Evolutionary conservation across 2,888 invertebrate genomes (phyloP), one percentile per base, ranked within the genome.

Genomic region (Escarpia spicata): DNA sequence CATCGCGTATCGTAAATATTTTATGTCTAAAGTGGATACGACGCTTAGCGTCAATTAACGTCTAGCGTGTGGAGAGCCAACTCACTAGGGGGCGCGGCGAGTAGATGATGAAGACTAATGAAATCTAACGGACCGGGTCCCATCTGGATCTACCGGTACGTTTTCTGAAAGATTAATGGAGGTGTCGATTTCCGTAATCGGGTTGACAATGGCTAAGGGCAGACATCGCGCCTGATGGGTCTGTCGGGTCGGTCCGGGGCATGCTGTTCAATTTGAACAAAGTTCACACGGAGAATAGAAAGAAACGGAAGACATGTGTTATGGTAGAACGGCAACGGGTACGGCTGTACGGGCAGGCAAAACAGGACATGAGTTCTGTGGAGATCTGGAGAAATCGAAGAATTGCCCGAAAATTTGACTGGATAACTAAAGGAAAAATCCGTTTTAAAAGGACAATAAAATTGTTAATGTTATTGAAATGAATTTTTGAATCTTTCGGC

Each of bases 111-210:
- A 75, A 75, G 75, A 75, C 75, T 26, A 75, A 75, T 75, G 75
- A 75, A 75, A 75, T 75, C 0, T 75, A 75, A 26, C 75, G 3
- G n/a, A 75, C 75, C 26, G 26, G 75, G 75, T 75, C 75, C 75
- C 75, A 75, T 75, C 75, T 75, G 75, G 75, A 15, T 75, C 19
- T 75, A 3, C 26, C n/a, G 19, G 75, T 6, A 26, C 26, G 75
- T 75, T 75, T 75, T 75, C 75, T 75, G 75, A 75, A 75, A 75
- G 75, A 75, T 75, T 75, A 75, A 75, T 75, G 75, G 75, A 75
- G 75, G 75, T 75, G 75, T 75, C 75, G 75, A 75, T 26, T 75
- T 75, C 75, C 75, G 75, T 75, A 75, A 75, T 26, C 75, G 75
- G 26, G 75, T 75, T 75, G 75, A 75, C 75, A 75, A 75, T 75